Evolutionary conservation across 1,140 invertebrate species (phyloP), one percentile per base, ranked within the genome.

Genomic region (Drosophila jambulina): DNA sequence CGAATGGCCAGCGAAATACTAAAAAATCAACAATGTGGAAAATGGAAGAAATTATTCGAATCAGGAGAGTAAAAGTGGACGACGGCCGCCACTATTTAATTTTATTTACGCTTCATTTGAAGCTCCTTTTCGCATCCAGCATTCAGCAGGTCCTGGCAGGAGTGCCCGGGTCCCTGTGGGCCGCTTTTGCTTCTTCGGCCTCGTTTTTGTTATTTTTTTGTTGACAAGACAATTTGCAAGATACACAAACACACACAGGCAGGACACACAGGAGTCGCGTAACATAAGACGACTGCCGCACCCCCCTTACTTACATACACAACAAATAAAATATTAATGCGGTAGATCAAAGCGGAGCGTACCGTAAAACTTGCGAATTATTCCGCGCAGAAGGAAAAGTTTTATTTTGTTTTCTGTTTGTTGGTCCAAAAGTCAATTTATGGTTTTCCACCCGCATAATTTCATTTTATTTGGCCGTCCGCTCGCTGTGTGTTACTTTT

Each of bases 401-500:
- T 85, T 80, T 43, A 43, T 76, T 76, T 70, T 75, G 67, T 63
- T 77, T 62, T 80, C 42, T 67, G 57, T 76, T 75, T 67, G 63
- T 75, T 81, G 68, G 43, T 40, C 74, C 46, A 70, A 78, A 87
- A 87, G 77, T 83, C 71, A 88, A 88, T 88, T 88, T 90, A 88
- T 90, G 84, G 84, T 71, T 82, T 87, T 75, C 56, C 62, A 43
- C 76, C 80, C 76, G 84, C 84, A 83, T 88, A 87, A 88, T 87
- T 88, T 88, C 57, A 83, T 88, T 87, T 83, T 48, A 64, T 84
- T 87, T 58, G 61, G 53, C 77, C 17, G 67, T 19, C 64, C 21
- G 67, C 34, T 17, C 4, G 32, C 34, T 38, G 53, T 56, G 9
- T 45, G 27, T 65, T 46, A 46, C 32, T 43, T 57, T 63, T 56